Base-by-base conservation (phyloP, 2,888 invertebrate genomes). In the Acanthosoma haemorrhoidale region DNA sequence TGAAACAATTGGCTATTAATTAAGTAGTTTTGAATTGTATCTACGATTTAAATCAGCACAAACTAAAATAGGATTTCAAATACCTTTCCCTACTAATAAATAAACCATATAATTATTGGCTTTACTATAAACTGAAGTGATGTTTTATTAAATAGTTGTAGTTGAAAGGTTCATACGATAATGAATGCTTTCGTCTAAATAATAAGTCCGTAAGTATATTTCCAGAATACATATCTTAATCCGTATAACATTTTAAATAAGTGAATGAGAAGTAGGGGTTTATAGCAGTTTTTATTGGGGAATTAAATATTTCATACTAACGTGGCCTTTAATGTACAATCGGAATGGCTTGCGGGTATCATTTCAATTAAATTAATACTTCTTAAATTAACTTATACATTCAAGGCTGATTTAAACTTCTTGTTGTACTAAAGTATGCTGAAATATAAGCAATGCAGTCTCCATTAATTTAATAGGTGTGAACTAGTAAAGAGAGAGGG, bases 261-360 rank as follows among this genome's bases (percentile, higher is more conserved):
- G 16, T 41, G 38, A 9, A 34, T 64, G 21, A 57, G 25, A 15
- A 8, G 15, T 64, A 64, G 39, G 21, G 39, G 64, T 64, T 41
- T 0, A 41, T 64, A 39, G 25, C 64, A 41, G 39, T 39, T 39
- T 64, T 25, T 64, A 39, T 25, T 64, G 38, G 16, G 29, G 16
- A 57, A 15, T 25, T 29, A 41, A 39, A 39, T 39, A 36, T 64
- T 64, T 25, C 29, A 39, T 41, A 67, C 67, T 51, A 67, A 67
- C 43, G 67, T 51, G 67, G 67, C 67, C 67, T 67, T 67, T 39
- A 67, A 57, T 67, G 67, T 67, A 67, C 67, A 67, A 67, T 67
- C 67, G 67, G 67, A 18, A 67, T 34, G 67, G 67, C 67, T 67
- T 67, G 67, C 51, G 43, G 67, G 67, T 51, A 15, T 60, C 51